A percentile compares a stretch with the other conserved stretches of the same genome.
Evolutionary conservation across 2,797 vertebrate genomes (phyloP).

Genomic region (Fundulus diaphanus): DNA sequence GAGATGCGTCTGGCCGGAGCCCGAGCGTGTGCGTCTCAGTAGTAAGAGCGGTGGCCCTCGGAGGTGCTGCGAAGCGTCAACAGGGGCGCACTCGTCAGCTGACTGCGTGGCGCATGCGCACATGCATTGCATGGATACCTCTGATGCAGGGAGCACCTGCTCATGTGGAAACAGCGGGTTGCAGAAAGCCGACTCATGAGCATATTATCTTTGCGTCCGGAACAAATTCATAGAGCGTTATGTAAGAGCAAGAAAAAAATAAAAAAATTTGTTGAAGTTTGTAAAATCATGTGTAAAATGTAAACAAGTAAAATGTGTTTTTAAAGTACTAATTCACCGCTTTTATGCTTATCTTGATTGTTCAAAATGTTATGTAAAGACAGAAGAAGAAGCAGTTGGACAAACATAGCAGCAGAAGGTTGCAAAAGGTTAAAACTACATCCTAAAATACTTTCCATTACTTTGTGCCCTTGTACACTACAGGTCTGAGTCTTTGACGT

Average conservation of each 20-base stretch:
- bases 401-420: neutral
- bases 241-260: neutral
- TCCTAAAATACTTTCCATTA: neutral
- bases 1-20: slow-evolving; percentile 36
- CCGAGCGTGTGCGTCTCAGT: slow-evolving; percentile 31
- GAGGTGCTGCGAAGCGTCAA: slow-evolving; percentile 42
- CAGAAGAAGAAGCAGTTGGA: neutral
- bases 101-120: slow-evolving; percentile 70
- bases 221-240: neutral
- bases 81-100: slow-evolving; percentile 62
- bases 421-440: neutral
- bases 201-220: neutral
- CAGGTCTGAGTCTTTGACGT: neutral
- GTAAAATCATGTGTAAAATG: too few species aligned
- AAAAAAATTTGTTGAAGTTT: neutral
- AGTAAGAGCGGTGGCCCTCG: slow-evolving; percentile 48
- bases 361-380: neutral
- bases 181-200: neutral
- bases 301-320: too few species aligned
- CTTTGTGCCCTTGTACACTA: neutral
- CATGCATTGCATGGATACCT: neutral
- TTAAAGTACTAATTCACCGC: too few species aligned
- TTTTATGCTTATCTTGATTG: neutral
- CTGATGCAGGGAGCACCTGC: slow-evolving; percentile 4
- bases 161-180: neutral